Conservation (phyloP, 2,797 vertebrate species). For the Onychomys leucogaster region DNA sequence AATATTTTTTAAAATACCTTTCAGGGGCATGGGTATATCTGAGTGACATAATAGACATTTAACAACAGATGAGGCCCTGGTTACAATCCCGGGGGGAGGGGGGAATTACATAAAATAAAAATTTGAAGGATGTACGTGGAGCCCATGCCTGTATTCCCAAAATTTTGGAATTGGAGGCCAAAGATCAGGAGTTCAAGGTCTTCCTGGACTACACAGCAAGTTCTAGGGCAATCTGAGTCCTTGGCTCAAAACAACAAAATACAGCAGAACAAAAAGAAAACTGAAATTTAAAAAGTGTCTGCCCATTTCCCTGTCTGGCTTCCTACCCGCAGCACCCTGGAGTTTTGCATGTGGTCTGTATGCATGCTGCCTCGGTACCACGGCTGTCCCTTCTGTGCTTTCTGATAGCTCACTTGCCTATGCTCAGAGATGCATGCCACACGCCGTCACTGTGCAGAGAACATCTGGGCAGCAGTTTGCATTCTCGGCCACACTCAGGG, state of each 20-base stretch:
- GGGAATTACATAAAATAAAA: not conserved
- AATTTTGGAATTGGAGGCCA: not conserved
- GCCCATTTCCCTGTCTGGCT: rapidly evolving
- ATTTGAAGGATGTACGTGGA: too few relatives aligned
- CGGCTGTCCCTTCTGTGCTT: not conserved
- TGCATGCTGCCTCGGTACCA: not conserved
- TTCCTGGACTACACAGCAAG: not conserved
- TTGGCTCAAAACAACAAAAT: not conserved
- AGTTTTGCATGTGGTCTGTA: too few relatives aligned
- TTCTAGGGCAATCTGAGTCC: too few relatives aligned
- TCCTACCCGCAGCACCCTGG: rapidly evolving
- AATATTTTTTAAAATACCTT: not conserved
- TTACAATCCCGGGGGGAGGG: too few relatives aligned
- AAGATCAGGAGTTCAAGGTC: not conserved
- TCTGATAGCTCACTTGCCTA: not conserved
- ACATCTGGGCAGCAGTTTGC: not conserved
- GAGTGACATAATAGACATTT: not conserved
- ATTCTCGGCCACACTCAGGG: not conserved
- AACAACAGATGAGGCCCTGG: not conserved
- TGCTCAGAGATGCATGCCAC: not conserved
- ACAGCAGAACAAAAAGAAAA: not conserved
- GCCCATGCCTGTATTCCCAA: not conserved
- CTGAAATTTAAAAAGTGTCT: not conserved
- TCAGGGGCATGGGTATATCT: not conserved
- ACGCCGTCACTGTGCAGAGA: not conserved